These are phyloP conservation scores for Scrobipalpa costella DNA, from an alignment of 2,888 invertebrate species.

Conservation along the genomic window DNA sequence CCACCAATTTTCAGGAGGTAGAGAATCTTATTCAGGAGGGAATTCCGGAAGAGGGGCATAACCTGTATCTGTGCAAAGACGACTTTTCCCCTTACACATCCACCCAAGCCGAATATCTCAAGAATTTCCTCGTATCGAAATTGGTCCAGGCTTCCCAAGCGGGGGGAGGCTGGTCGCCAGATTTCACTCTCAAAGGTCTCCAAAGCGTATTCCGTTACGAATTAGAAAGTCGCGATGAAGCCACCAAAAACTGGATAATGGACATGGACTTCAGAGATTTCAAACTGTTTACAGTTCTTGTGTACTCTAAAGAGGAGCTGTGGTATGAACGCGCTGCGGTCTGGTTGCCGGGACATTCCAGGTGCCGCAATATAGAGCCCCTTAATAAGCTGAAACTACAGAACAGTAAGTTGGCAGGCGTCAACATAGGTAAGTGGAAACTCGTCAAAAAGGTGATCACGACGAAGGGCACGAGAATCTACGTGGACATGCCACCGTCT, in stretches of 20 bases:
- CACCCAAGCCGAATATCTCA: conserved; percentile 52
- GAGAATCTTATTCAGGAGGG: not conserved
- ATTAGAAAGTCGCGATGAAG: conserved; percentile 54
- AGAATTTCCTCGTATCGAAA: conserved; percentile 56
- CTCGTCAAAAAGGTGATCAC: conserved; percentile 65
- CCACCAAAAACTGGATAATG: conserved; percentile 62
- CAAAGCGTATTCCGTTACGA: conserved; percentile 61
- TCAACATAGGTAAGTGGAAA: conserved; percentile 69
- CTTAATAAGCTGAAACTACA: conserved; percentile 64
- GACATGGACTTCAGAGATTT: conserved; percentile 60
- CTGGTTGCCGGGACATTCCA: conserved; percentile 70
- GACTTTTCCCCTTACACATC: conserved; percentile 59
- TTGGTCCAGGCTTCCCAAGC: conserved; percentile 52
- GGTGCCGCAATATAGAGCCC: conserved; percentile 56
- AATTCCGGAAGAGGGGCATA: conserved; percentile 25
- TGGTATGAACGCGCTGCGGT: conserved; percentile 73
- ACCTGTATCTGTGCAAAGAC: conserved; percentile 65
- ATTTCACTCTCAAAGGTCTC: conserved; percentile 61
- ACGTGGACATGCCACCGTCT: conserved; percentile 71
- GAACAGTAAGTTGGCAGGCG: conserved; percentile 54
- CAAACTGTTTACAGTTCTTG: conserved; percentile 55
- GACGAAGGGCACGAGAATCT: conserved; percentile 62
- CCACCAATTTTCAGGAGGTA: not conserved
- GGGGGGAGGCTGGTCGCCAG: conserved; percentile 58
- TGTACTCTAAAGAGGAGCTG: conserved; percentile 67